Evolutionary conservation across 2,888 invertebrate genomes (phyloP), one percentile per base, ranked within the genome.

Genomic region (Pristionchus japonicus): DNA sequence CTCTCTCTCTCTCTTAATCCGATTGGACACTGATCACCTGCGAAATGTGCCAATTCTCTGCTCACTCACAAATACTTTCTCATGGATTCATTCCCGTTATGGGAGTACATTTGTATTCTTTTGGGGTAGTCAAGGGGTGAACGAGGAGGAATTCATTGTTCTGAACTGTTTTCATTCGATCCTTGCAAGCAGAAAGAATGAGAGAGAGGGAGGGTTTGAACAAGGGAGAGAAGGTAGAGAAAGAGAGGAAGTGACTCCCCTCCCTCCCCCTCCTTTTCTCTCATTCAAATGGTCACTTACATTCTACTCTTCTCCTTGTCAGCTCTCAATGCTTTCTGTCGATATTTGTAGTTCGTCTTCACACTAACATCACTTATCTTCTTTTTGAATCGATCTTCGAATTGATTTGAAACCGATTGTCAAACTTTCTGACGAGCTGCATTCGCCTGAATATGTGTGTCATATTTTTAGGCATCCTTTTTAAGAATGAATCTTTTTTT

Each of bases 201-300:
- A 64, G 27, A 31, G 64, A 9, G 64, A 31, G 9, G 15, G 64
- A 31, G 27, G 64, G 37, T 15, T 70, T 15, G 67, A 70, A 31
- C 20, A 20, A 37, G 17, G 23, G 17, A 64, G 64, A 70, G 6
- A 6, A 23, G 15, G 37, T 37, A 70, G 37, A 70, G 67, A 34
- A 70, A 70, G 67, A 70, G 67, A 70, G 67, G 3, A 20, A 17
- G 64, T 3, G 64, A 13, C 31, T 31, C 64, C 31, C 31, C 13
- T 11, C 64, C 20, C 1, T 2, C 31, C 64, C 64, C 64, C 31
- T 27, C 64, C 64, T 9, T 27, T 27, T 61, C 27, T 61, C 61
- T 61, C 61, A 77, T 34, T 77, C 31, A 23, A 77, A 77, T 43
- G 40, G 43, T 77, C 49, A 80, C 80, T 80, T 31, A 49, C 80